Conservation (phyloP, 2,888 invertebrate species). For the Hipparchia sbordonii region DNA sequence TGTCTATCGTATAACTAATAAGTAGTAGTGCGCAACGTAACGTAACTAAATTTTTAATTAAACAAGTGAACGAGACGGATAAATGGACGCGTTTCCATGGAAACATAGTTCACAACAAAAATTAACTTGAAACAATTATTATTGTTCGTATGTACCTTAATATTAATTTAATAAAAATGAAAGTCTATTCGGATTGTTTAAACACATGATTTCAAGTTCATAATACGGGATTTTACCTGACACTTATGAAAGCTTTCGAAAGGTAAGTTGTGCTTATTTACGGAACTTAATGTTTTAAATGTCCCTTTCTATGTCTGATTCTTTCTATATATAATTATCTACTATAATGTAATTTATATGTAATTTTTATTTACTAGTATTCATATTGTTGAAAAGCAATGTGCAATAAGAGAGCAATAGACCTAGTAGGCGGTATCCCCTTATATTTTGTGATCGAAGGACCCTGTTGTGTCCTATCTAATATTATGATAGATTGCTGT, state of each 20-base stretch:
- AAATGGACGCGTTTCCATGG: constrained; percentile 25
- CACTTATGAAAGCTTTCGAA: neutral
- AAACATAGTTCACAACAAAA: constrained; percentile 30
- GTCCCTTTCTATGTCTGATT: neutral
- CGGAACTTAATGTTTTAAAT: neutral
- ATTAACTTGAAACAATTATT: neutral
- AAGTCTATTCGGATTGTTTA: neutral
- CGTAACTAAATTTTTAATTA: neutral
- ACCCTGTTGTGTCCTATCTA: too few species aligned
- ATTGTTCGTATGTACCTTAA: neutral
- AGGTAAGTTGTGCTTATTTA: constrained; percentile 4
- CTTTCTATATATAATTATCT: too few species aligned
- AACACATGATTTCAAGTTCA: neutral
- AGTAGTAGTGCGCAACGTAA: neutral
- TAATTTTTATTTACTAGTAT: too few species aligned
- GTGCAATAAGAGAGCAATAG: too few species aligned
- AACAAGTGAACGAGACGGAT: constrained; percentile 17
- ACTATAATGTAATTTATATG: too few species aligned
- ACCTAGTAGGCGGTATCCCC: too few species aligned
- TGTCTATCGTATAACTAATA: too few species aligned
- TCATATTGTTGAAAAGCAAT: too few species aligned
- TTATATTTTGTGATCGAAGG: too few species aligned
- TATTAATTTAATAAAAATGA: neutral
- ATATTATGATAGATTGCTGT: too few species aligned
- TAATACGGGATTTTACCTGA: neutral